phyloP scores from a whole-genome alignment of 2,797 vertebrate genomes.

The Trichosurus vulpecula region DNA sequence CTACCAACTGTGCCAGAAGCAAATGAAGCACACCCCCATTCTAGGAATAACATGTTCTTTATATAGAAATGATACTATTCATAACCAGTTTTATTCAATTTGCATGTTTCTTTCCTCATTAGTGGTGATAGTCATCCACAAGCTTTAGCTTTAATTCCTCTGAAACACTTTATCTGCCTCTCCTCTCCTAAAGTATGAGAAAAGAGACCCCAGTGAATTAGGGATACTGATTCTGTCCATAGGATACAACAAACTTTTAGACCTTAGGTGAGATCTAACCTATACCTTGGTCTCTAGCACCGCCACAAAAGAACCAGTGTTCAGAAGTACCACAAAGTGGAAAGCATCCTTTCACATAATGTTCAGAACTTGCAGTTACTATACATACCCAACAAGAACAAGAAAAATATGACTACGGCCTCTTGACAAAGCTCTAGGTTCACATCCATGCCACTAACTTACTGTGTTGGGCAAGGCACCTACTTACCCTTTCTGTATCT shows the following conservation, averaged over 20 bases:
- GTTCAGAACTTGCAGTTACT: neutral
- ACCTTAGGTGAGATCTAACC: neutral
- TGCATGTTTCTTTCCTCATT: neutral
- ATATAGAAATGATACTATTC: neutral
- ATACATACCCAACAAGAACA: neutral
- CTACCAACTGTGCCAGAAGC: neutral
- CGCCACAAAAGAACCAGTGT: neutral
- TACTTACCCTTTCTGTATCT: neutral
- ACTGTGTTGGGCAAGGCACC: neutral
- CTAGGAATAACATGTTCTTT: conserved; percentile 5
- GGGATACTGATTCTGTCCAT: neutral
- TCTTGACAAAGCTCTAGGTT: neutral
- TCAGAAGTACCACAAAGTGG: neutral
- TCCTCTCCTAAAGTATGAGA: neutral
- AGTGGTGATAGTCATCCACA: neutral
- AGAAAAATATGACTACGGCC: neutral
- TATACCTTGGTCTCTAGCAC: neutral
- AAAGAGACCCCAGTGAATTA: neutral
- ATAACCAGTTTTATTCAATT: neutral
- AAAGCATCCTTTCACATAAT: neutral
- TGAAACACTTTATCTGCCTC: neutral
- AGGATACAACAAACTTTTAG: neutral
- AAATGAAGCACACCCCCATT: neutral
- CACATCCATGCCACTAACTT: neutral
- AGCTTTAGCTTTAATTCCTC: conserved; percentile 13